Percentiles rank a stretch among this genome's conserved stretches.
Evolutionary conservation across 2,888 invertebrate species (phyloP).

Genomic region (Apoda limacodes): DNA sequence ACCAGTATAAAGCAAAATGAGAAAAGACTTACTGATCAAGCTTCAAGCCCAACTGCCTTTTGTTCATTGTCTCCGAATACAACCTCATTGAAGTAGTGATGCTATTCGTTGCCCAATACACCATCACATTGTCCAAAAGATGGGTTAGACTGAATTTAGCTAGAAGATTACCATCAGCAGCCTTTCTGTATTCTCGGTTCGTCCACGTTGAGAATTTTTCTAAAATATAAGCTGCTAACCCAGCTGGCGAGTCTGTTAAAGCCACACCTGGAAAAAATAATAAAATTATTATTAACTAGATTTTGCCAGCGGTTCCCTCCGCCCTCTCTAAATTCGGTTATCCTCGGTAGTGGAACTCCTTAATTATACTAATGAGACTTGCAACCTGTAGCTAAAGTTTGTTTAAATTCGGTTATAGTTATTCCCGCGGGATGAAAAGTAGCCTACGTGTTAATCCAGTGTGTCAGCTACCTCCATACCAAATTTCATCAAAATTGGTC

Average conservation of each 20-base stretch:
- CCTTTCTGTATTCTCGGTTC: conserved; percentile 58
- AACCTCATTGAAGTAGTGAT: conserved; percentile 60
- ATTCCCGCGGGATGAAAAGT: no score
- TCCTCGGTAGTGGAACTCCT: no score
- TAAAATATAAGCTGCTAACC: conserved; percentile 88
- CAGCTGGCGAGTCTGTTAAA: conserved; percentile 83
- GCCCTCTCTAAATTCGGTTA: no score
- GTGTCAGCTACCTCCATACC: no score
- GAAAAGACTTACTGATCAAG: conserved; percentile 41
- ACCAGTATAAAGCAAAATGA: no score
- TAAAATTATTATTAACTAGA: no score
- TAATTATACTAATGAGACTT: no score
- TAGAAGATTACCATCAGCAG: conserved; percentile 74
- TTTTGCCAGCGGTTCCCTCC: no score
- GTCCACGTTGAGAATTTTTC: conserved; percentile 87
- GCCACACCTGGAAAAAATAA: conserved; percentile 75
- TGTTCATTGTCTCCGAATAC: conserved; percentile 71
- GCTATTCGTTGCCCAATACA: conserved; percentile 62
- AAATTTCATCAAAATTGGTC: no score
- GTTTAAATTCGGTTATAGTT: no score
- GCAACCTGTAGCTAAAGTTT: no score
- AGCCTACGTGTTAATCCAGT: no score
- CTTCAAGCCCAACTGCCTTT: conserved; percentile 24
- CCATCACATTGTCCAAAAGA: conserved; percentile 65
- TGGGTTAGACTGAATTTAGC: conserved; percentile 48